Conservation (phyloP, 2,888 invertebrate species). For the Rhimphoctona megacephalus region DNA sequence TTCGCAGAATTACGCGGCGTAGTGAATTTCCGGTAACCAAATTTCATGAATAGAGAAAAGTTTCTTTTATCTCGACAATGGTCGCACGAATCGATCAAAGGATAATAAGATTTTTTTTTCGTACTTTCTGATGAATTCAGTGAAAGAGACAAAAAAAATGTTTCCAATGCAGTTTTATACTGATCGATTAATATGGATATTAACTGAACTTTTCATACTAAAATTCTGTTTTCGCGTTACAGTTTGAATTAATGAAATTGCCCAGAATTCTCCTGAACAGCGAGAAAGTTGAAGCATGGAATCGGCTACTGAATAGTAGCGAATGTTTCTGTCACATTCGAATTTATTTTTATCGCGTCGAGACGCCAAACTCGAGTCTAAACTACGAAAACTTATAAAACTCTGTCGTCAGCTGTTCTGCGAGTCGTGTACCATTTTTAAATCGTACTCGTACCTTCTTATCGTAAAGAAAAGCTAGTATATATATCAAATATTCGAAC, state of each 20-base stretch:
- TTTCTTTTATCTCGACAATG: neutral
- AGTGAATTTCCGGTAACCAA: neutral
- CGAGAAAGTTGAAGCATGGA: constrained; percentile 8
- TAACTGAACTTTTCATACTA: neutral
- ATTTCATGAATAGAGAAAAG: neutral
- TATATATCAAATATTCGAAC: neutral
- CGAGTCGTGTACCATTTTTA: constrained; percentile 4
- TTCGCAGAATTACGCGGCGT: neutral
- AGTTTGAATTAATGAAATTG: constrained; percentile 14
- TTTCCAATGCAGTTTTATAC: neutral
- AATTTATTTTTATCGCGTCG: constrained; percentile 17
- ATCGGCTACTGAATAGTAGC: constrained; percentile 28
- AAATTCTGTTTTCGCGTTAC: neutral
- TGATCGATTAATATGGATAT: neutral
- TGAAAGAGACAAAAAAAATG: neutral
- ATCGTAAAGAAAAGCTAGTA: neutral
- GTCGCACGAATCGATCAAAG: neutral
- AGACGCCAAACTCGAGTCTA: constrained; percentile 3
- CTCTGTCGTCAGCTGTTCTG: constrained; percentile 18
- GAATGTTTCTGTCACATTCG: constrained; percentile 21
- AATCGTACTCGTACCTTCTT: neutral
- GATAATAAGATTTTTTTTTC: neutral
- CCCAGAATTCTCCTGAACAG: neutral
- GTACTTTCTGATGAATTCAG: neutral
- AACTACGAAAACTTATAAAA: constrained; percentile 22